phyloP scores from a whole-genome alignment of 2,113 vertebrate genomes.

The Elephantulus edwardii region DNA sequence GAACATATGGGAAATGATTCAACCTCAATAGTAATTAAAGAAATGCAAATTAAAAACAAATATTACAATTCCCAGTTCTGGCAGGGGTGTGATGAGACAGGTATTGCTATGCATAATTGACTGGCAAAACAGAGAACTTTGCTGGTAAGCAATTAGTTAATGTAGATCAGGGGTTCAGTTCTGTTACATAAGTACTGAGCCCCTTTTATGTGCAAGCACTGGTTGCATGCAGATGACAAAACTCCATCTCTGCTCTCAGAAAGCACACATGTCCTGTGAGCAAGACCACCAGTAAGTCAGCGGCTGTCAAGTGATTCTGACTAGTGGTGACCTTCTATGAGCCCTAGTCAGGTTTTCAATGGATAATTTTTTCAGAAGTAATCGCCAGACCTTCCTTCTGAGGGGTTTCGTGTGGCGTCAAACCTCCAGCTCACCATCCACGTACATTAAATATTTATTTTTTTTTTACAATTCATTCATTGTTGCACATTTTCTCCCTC shows the following conservation, averaged over 20 bases:
- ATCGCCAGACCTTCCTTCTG: background rate
- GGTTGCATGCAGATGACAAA: background rate
- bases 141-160: background rate
- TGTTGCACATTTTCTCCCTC: too few species aligned
- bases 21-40: constrained; percentile 67
- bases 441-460: too few species aligned
- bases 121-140: constrained; percentile 18
- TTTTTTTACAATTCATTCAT: too few species aligned
- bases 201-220: background rate
- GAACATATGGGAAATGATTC: constrained; percentile 61
- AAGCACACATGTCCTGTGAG: background rate
- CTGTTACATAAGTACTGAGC: background rate
- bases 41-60: constrained; percentile 59
- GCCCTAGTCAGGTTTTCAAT: background rate
- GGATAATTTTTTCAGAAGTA: background rate
- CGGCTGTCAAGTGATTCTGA: background rate
- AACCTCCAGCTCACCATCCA: too few species aligned
- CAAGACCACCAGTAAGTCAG: background rate
- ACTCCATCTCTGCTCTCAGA: background rate
- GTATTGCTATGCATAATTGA: constrained; percentile 3
- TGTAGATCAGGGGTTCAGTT: constrained; percentile 20
- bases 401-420: background rate
- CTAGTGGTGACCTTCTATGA: background rate
- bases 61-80: constrained; percentile 47
- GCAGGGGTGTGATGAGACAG: background rate